Evolutionary conservation across 1,140 invertebrate genomes (phyloP).

Genomic region (Brachionus paranguensis): DNA sequence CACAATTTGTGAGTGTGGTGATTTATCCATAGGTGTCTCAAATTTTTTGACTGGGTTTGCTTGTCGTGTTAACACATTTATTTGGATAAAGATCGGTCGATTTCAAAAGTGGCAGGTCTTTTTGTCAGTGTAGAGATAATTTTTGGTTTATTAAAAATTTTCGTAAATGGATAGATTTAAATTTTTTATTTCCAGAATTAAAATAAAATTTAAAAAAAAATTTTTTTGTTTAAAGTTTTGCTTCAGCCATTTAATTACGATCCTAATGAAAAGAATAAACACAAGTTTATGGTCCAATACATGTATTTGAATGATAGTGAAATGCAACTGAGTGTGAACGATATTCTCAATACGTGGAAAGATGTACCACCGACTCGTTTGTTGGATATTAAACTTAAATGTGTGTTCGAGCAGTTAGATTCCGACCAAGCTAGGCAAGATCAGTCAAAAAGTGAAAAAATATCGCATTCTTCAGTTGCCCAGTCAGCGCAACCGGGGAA

Average conservation of each 20-base stretch:
- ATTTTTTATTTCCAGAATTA: no score
- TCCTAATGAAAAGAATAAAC: conserved; percentile 32
- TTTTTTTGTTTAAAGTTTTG: background rate
- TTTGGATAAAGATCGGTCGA: no score
- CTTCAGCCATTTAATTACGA: conserved; percentile 33
- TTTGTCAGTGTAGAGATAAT: no score
- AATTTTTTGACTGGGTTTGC: no score
- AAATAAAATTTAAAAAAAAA: no score
- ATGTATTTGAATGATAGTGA: conserved; percentile 38
- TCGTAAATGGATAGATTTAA: no score
- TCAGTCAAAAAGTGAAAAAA: background rate
- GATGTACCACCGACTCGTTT: background rate
- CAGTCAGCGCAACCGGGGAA: background rate
- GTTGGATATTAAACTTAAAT: conserved; percentile 34
- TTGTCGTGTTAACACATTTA: no score
- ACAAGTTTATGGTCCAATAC: conserved; percentile 41
- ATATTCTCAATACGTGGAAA: conserved; percentile 32
- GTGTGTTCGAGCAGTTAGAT: background rate
- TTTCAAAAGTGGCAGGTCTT: no score
- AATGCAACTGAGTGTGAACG: conserved; percentile 12
- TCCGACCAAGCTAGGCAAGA: background rate
- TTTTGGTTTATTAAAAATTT: no score
- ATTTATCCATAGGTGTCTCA: no score
- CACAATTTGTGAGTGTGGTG: no score
- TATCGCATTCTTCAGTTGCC: background rate